Evolutionary conservation across 2,797 vertebrate genomes (phyloP), one percentile per base, ranked within the genome.

Genomic region (Hyperoplus immaculatus): DNA sequence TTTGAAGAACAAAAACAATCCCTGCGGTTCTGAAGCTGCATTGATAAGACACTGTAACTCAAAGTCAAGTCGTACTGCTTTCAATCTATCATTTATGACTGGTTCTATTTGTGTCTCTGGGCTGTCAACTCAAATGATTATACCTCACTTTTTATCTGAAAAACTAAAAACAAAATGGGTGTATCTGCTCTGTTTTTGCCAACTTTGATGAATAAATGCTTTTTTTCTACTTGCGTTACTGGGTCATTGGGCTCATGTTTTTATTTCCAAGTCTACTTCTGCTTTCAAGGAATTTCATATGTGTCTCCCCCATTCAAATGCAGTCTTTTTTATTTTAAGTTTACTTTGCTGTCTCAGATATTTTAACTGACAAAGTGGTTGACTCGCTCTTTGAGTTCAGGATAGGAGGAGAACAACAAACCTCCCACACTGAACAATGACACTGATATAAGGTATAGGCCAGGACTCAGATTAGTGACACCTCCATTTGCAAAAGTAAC

Each of bases 401-500:
- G 63, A 72, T 69, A 67, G 47, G 74, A 77, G 38, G 46, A 18
- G 21, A 69, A 68, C 79, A 75, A 61, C 38, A 69, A 77, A 75
- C 18, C 29, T 72, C 59, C 18, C 3, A 11, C 38, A 21, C 53
- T 50, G 77, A 77, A 78, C 75, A 46, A 54, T 67, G 55, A 77
- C 72, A 70, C 66, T 57, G 56, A 75, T 75, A 49, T 57, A 56
- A 81, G 16, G 43, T 76, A 76, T 66, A 77, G 29, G 29, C 14
- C 55, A 72, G 69, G 74, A 70, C 38, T 72, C 18, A 21, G 58
- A 72, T 72, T 64, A 79, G 55, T 78, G 53, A 84, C 85, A 62
- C 60, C 73, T 74, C 69, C 80, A 42, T 66, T 69, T 69, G 68
- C 69, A 60, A 72, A 82, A 57, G 73, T 55, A 85, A 60, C 59